phyloP scores from a whole-genome alignment of 2,888 invertebrate genomes.

The Harmothoe impar region DNA sequence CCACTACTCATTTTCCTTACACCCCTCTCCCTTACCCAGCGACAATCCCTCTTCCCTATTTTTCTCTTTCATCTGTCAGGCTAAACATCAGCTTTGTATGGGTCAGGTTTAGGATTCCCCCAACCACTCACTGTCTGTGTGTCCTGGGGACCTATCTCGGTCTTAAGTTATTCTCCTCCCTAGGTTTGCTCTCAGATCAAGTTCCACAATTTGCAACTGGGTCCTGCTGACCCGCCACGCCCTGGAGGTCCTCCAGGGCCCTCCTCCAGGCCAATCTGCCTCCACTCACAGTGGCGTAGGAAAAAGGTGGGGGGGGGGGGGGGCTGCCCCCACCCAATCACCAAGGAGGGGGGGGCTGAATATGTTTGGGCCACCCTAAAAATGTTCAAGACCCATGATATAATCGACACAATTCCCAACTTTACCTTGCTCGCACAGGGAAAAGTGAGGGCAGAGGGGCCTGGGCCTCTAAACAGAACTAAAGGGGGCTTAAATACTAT shows the following conservation, averaged over 20 bases:
- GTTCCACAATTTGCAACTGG: slow-evolving; percentile 51
- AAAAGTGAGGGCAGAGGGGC: too few relatives aligned
- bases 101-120: background rate
- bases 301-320: too few relatives aligned
- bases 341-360: too few relatives aligned
- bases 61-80: background rate
- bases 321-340: too few relatives aligned
- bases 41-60: background rate
- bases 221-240: background rate
- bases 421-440: too few relatives aligned
- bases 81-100: background rate
- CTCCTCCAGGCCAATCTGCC: background rate
- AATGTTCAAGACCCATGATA: too few relatives aligned
- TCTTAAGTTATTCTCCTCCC: background rate
- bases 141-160: background rate
- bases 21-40: background rate
- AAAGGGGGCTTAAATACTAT: too few relatives aligned
- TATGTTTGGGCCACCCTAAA: too few relatives aligned
- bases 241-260: slow-evolving; percentile 16
- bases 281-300: too few relatives aligned
- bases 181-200: slow-evolving; percentile 19
- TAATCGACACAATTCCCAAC: too few relatives aligned
- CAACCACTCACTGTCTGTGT: background rate
- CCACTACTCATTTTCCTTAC: background rate
- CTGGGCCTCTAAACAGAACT: too few relatives aligned